These are phyloP conservation scores for Panzeria rudis DNA, from an alignment of 2,888 invertebrate species.

Conservation along the genomic window DNA sequence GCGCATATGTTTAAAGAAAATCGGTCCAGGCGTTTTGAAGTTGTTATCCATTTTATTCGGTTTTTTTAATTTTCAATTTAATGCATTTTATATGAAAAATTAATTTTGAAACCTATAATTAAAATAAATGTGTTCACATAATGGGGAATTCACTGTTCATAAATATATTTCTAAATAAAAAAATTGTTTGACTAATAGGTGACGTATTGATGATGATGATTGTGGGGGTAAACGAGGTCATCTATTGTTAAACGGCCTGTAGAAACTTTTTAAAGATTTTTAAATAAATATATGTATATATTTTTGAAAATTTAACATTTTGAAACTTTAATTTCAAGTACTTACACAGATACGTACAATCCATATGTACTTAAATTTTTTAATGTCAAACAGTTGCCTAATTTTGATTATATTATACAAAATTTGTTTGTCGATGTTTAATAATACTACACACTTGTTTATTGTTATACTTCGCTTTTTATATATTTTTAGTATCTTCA, in stretches of 20 bases:
- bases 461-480: not conserved
- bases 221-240: slow-evolving; percentile 39
- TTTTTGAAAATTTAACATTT: slow-evolving; percentile 12
- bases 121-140: no score
- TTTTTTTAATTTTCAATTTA: no score
- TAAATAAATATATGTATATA: not conserved
- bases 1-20: no score
- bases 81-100: no score
- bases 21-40: no score
- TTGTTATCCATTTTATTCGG: no score
- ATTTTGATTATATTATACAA: not conserved
- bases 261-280: slow-evolving; percentile 15
- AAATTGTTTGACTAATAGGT: slow-evolving; percentile 12
- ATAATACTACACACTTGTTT: not conserved
- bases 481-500: slow-evolving; percentile 31
- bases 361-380: not conserved
- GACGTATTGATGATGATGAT: slow-evolving; percentile 19
- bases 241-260: slow-evolving; percentile 14
- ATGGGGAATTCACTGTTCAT: not conserved
- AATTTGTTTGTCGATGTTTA: not conserved
- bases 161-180: not conserved
- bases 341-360: not conserved
- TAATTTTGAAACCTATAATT: no score
- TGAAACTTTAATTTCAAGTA: slow-evolving; percentile 24
- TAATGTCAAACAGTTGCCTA: slow-evolving; percentile 7